Evolutionary conservation across 2,797 vertebrate species (phyloP).

Genomic region (Betta splendens): DNA sequence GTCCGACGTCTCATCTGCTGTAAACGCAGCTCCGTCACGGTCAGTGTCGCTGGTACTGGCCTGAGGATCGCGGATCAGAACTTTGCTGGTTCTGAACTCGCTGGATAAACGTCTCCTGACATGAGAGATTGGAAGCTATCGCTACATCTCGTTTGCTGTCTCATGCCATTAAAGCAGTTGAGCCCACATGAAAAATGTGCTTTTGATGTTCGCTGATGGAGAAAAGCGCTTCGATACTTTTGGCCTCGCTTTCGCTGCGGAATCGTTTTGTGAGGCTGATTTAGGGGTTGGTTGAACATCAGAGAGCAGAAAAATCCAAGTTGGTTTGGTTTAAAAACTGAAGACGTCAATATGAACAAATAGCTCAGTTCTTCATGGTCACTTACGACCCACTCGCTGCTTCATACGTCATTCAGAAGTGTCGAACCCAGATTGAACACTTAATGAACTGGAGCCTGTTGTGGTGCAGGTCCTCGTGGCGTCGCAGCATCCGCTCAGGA

Average conservation of each 20-base stretch:
- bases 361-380: too few species aligned
- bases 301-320: constrained; percentile 24
- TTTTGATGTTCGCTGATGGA: constrained; percentile 37
- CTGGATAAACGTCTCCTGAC: constrained; percentile 7
- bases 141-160: constrained; percentile 23
- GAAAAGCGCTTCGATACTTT: constrained; percentile 7
- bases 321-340: too few species aligned
- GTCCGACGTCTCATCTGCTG: neutral
- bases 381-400: too few species aligned
- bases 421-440: too few species aligned
- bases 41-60: constrained; percentile 9
- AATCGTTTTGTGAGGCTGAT: constrained; percentile 38
- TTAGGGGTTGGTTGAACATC: constrained; percentile 53
- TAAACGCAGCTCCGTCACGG: constrained; percentile 11
- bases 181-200: constrained; percentile 30
- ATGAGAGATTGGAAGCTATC: constrained; percentile 1
- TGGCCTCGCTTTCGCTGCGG: constrained; percentile 31
- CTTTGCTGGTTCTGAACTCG: constrained; percentile 2
- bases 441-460: too few species aligned
- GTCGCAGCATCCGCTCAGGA: too few species aligned
- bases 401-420: too few species aligned
- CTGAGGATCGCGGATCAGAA: neutral
- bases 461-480: too few species aligned
- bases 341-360: too few species aligned
- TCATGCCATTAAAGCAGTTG: constrained; percentile 2